Percentiles rank a stretch among this genome's conserved stretches.
Conservation (phyloP, 2,113 vertebrate species). For the Lepisosteus oculatus region DNA sequence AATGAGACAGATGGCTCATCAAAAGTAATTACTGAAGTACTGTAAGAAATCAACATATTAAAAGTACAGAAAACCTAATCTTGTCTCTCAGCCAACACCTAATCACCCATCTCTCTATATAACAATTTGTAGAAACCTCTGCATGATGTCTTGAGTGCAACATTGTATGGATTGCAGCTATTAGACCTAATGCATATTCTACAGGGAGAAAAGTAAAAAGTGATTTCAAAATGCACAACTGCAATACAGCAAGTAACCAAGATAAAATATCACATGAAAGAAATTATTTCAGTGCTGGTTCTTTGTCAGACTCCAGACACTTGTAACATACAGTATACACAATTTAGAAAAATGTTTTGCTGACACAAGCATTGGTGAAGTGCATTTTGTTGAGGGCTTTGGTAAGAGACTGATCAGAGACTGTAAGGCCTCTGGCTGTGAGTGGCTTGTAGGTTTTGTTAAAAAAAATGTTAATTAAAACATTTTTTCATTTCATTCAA, state of each 20-base stretch:
- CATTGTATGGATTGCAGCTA: background rate
- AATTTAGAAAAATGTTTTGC: conserved; percentile 11
- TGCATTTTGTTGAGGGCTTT: too few species aligned
- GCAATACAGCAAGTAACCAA: background rate
- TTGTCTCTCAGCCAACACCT: too few species aligned
- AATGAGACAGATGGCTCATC: too few species aligned
- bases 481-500: too few species aligned
- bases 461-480: too few species aligned
- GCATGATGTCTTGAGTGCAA: too few species aligned
- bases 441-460: background rate
- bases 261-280: background rate
- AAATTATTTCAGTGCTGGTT: background rate
- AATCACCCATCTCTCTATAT: too few species aligned
- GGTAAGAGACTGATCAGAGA: background rate
- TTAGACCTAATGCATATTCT: conserved; percentile 20
- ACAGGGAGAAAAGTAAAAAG: conserved; percentile 27
- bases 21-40: too few species aligned
- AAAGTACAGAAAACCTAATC: too few species aligned
- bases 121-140: too few species aligned
- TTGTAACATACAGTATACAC: conserved; percentile 22
- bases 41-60: too few species aligned
- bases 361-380: background rate
- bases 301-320: conserved; percentile 26
- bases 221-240: conserved; percentile 35
- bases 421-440: background rate